Conservation (phyloP, 2,888 invertebrate genomes). For the Brachyopa scutellaris region DNA sequence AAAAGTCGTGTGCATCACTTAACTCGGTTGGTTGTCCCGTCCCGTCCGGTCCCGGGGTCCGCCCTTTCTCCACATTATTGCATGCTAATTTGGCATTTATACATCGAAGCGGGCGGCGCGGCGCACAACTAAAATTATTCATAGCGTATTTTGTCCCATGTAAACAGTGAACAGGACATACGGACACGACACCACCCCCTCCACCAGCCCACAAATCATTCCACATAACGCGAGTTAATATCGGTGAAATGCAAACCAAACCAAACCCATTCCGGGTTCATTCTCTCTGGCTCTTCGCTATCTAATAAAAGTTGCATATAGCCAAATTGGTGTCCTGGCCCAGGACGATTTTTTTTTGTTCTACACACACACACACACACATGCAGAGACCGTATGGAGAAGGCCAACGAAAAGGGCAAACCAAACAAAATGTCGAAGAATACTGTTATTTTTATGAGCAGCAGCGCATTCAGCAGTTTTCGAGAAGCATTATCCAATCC, state of each 20-base stretch:
- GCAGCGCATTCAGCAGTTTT: conserved; percentile 26
- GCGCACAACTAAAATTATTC: conserved; percentile 67
- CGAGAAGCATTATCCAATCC: conserved; percentile 15
- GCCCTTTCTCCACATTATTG: conserved; percentile 63
- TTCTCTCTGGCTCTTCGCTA: not conserved
- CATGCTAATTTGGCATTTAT: conserved; percentile 72
- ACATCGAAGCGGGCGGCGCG: too few species aligned
- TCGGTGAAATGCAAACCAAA: conserved; percentile 54
- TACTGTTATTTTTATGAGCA: conserved; percentile 42
- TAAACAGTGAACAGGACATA: conserved; percentile 49
- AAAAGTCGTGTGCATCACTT: conserved; percentile 70
- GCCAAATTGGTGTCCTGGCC: conserved; percentile 6
- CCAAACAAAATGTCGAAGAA: conserved; percentile 31
- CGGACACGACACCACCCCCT: not conserved
- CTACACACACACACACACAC: not conserved
- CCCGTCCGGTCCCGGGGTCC: too few species aligned
- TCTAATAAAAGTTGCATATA: conserved; percentile 42
- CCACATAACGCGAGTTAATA: conserved; percentile 54
- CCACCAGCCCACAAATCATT: conserved; percentile 38
- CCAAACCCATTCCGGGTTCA: not conserved
- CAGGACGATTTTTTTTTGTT: conserved; percentile 39
- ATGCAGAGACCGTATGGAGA: not conserved
- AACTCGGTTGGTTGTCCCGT: conserved; percentile 43
- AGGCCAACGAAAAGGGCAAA: conserved; percentile 1
- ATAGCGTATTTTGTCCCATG: conserved; percentile 61